Conservation (phyloP, 2,797 vertebrate species). For the Propithecus deckenii region DNA sequence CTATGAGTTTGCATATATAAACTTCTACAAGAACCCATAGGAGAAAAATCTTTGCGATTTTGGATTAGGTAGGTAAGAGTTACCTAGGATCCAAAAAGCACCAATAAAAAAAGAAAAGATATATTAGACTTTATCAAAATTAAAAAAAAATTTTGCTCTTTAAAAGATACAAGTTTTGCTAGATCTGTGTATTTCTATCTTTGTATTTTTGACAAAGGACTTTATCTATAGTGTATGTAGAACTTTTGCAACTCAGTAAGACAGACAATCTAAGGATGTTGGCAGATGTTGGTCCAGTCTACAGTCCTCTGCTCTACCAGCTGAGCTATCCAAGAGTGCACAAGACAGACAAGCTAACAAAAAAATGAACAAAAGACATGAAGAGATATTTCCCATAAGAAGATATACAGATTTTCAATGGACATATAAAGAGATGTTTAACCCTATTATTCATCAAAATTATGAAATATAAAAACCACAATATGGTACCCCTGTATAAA, state of each 20-base stretch:
- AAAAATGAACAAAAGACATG: not conserved
- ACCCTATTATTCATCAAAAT: not conserved
- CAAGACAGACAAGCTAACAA: not conserved
- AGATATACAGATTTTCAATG: not conserved
- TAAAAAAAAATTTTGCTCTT: not conserved
- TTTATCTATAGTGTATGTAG: not conserved
- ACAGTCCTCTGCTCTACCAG: slow-evolving; percentile 83
- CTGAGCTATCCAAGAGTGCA: slow-evolving; percentile 85
- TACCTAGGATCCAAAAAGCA: not conserved
- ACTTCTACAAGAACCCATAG: not conserved
- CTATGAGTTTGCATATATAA: not conserved
- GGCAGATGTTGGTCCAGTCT: not conserved
- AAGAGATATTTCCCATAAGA: not conserved
- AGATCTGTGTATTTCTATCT: not conserved
- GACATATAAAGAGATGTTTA: not conserved
- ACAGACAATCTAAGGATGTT: not conserved
- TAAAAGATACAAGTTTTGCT: not conserved
- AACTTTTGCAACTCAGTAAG: not conserved
- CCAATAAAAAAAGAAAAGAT: not conserved
- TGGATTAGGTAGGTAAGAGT: not conserved
- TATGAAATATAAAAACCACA: not conserved
- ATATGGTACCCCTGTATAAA: not conserved
- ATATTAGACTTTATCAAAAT: not conserved
- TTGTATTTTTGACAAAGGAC: not conserved
- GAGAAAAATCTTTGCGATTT: not conserved